Evolutionary conservation across 2,113 vertebrate genomes (phyloP), one percentile per base, ranked within the genome.

Genomic region (Piaya cayana): DNA sequence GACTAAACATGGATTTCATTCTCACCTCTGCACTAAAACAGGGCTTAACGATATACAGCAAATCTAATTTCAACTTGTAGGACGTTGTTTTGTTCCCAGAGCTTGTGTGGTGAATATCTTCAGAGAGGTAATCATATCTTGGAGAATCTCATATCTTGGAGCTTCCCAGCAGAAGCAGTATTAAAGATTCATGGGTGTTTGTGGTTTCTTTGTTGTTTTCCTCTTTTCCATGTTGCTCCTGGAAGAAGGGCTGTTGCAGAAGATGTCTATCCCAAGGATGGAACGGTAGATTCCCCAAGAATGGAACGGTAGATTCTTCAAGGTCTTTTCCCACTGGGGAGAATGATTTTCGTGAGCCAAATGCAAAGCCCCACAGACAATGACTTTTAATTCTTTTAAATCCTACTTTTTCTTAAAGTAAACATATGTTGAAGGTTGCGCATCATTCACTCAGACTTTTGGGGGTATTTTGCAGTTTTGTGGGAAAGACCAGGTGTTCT

Each of bases 1-100:
- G 86, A 25, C 68, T 82, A 95, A 95, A 88, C 67, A 79, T 22
- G 83, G 36, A 80, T 72, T 95, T 90, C 11, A 77, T 85, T 89
- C 64, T 90, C 59, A 82, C 64, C 55, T 88, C 45, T 36, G 27
- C 43, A 62, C 92, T 95, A 94, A 74, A 96, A 79, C 21, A 55
- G 29, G 82, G 15, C 25, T 91, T 79, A 94, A 93, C 79, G 25
- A 62, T 85, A 95, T 2, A 62, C 15, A 81, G 42, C 7, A 82
- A 89, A 97, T 92, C 53, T 71, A 21, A 90, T 64, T 94, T 49
- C 60, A 50, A 8, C 67, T 75, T 53, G 32, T 32, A 87, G 32
- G 82, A n/a, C 70, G 64, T 72, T 70, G 25, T 45, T 79, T 63
- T 11, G 2, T 85, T 86, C 56, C 67, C 68, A 42, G 53, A 92